Evolutionary conservation across 2,797 vertebrate species (phyloP), one percentile per base, ranked within the genome.

Genomic region (Crenichthys baileyi): DNA sequence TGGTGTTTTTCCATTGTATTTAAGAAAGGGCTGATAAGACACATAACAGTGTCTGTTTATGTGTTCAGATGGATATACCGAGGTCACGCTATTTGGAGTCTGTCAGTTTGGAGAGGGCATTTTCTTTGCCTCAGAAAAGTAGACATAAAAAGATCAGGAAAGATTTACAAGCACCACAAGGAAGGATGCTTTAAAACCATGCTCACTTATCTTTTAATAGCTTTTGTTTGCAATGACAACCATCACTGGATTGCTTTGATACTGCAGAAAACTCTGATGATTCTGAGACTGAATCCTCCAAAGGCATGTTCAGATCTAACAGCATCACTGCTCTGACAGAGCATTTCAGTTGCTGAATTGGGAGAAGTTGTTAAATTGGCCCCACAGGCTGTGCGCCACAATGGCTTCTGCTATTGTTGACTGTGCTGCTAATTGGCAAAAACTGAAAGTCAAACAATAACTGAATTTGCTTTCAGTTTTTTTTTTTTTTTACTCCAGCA

Each of bases 301-400:
- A 39, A 77, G 48, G 61, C 0, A 20, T n/a, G 71, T 36, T 73
- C 13, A 39, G 8, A 24, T 70, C 31, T 41, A 2, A 77, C 61
- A 24, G 8, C 15, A 63, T 61, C 68, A 22, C 22, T 6, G 46
- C 53, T 51, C 41, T 12, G 71, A 51, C 75, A 13, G 44, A 26
- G 24, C 29, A 36, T 3, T 29, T 60, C 63, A 77, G 46, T 73
- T 60, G 76, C 58, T 77, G 50, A 81, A 81, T 51, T 68, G 70
- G 60, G 73, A 63, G n/a, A 72, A 73, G 63, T 77, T 70, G 67
- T 70, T 77, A 61, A 77, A 73, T 70, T 70, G 75, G 61, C 55
- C n/a, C 75, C 0, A 77, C 39, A 31, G 65, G 71, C 70, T 81
- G 72, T 51, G 18, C 36, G 65, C 73, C 65, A 75, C 31, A 60